phyloP scores from a whole-genome alignment of 30 jellyfish, hydroid and myxozoan genomes.

The Aurelia sp. region DNA sequence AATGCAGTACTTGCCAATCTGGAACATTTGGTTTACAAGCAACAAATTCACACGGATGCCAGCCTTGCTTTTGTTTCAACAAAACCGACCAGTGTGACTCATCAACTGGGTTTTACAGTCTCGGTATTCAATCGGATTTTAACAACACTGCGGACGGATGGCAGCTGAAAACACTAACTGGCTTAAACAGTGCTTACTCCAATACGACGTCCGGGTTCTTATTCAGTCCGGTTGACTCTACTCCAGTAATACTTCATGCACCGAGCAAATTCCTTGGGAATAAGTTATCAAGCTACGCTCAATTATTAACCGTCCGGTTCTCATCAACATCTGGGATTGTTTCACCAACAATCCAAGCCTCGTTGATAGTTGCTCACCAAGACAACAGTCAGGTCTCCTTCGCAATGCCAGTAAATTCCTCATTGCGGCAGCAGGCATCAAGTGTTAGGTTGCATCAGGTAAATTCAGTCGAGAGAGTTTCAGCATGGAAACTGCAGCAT shows the following conservation, averaged over 20 bases:
- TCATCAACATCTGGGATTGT: background rate
- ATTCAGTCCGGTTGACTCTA: slow-evolving; percentile 1
- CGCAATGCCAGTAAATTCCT: slow-evolving; percentile 12
- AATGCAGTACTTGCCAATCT: slow-evolving; percentile 68
- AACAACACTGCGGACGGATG: slow-evolving; percentile 40
- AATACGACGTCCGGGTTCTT: slow-evolving; percentile 48
- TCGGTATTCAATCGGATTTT: slow-evolving; percentile 19
- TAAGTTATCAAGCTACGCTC: slow-evolving; percentile 62
- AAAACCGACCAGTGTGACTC: slow-evolving; percentile 65
- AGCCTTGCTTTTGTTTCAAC: slow-evolving; percentile 83
- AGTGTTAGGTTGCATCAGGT: slow-evolving; percentile 30
- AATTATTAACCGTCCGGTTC: slow-evolving; percentile 20
- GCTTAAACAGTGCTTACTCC: slow-evolving; percentile 12
- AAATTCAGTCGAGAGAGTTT: slow-evolving; percentile 1
- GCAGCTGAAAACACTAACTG: slow-evolving; percentile 1
- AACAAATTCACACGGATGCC: slow-evolving; percentile 73
- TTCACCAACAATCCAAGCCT: background rate
- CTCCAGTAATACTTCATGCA: slow-evolving; percentile 11
- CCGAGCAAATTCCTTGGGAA: slow-evolving; percentile 72
- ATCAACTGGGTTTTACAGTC: slow-evolving; percentile 32
- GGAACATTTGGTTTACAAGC: slow-evolving; percentile 48
- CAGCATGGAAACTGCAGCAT: slow-evolving; percentile 51
- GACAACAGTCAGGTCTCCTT: slow-evolving; percentile 43
- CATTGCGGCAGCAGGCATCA: slow-evolving; percentile 9
- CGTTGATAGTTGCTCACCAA: background rate